phyloP scores from a whole-genome alignment of 1,140 invertebrate species.

The Reticulitermes speratus region DNA sequence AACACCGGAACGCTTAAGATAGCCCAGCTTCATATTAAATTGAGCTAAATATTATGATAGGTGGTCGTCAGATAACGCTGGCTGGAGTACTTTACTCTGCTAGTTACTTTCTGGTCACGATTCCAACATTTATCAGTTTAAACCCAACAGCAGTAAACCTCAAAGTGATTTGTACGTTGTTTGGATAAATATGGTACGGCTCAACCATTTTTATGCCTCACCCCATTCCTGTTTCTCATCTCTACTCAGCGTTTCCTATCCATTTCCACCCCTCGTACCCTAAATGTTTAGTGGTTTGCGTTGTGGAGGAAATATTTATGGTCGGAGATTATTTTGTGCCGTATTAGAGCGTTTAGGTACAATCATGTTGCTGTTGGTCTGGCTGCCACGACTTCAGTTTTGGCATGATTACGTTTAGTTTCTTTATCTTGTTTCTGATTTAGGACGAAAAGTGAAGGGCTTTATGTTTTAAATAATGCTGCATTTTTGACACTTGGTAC shows the following conservation, averaged over 20 bases:
- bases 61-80: neutral
- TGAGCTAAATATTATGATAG: no score
- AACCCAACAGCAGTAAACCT: neutral
- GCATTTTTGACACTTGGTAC: no score
- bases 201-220: no score
- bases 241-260: no score
- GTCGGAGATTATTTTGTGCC: neutral
- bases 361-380: neutral
- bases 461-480: neutral
- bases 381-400: neutral
- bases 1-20: no score
- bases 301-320: neutral
- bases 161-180: neutral
- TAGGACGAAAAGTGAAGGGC: neutral
- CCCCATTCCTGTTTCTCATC: no score
- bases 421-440: neutral
- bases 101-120: neutral
- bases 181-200: neutral
- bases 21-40: no score
- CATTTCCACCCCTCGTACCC: no score
- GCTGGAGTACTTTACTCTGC: neutral
- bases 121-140: neutral
- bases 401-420: neutral
- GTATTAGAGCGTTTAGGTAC: neutral
- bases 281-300: neutral